phyloP scores from a whole-genome alignment of 2,888 invertebrate species.

The Plagodis dolabraria region DNA sequence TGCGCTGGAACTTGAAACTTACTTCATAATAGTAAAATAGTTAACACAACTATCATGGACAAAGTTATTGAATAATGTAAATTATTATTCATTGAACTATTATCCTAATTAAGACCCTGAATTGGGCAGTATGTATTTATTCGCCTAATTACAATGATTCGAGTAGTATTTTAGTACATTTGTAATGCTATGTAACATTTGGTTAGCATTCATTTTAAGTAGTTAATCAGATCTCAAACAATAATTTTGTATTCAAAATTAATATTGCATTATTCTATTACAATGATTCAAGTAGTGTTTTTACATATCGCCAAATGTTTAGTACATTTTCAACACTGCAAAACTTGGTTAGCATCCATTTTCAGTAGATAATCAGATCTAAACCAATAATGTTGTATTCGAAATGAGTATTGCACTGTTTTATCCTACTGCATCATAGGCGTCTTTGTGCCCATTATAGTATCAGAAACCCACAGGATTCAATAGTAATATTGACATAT shows the following conservation, averaged over 20 bases:
- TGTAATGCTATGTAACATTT: background rate
- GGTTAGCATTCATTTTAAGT: background rate
- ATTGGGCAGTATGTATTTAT: slow-evolving; percentile 11
- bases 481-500: background rate
- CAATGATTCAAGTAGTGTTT: too few species aligned
- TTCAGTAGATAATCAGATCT: slow-evolving; percentile 9
- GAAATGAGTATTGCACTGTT: slow-evolving; percentile 15
- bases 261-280: background rate
- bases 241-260: background rate
- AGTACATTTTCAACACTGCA: background rate
- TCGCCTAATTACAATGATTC: slow-evolving; percentile 16
- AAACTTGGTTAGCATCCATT: background rate
- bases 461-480: background rate
- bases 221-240: background rate
- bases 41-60: too few species aligned
- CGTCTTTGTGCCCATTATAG: background rate
- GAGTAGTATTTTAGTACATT: slow-evolving; percentile 1
- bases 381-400: background rate
- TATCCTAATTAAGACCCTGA: slow-evolving; percentile 15
- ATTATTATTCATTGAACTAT: background rate
- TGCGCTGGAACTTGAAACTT: too few species aligned
- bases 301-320: background rate
- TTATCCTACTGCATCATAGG: too few species aligned
- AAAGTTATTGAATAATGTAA: too few species aligned
- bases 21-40: too few species aligned